Conservation (phyloP, 2,797 vertebrate genomes). For the Picus viridis region DNA sequence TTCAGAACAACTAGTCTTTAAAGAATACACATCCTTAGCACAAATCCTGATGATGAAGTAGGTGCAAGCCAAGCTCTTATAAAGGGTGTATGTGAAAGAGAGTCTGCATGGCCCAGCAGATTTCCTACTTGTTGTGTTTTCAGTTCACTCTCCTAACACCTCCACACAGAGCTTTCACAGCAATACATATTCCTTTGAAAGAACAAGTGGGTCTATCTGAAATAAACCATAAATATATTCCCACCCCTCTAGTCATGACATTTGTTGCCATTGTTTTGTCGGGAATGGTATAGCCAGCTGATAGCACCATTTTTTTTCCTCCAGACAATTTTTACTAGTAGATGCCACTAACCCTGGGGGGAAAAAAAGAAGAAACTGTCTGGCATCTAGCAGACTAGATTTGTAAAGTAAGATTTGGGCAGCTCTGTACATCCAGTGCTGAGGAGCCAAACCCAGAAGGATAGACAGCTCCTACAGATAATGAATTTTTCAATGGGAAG, state of each 20-base stretch:
- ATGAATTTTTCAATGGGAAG: neutral
- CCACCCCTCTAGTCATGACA: neutral
- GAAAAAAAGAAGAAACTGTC: neutral
- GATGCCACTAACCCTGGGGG: neutral
- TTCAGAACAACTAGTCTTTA: slow-evolving; percentile 52
- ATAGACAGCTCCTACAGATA: neutral
- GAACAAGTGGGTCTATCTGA: slow-evolving; percentile 69
- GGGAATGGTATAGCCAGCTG: neutral
- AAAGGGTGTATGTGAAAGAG: slow-evolving; percentile 49
- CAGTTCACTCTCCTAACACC: slow-evolving; percentile 76
- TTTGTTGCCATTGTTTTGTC: slow-evolving; percentile 26
- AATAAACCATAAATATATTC: slow-evolving; percentile 72
- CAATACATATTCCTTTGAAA: slow-evolving; percentile 65
- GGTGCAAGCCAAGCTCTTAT: slow-evolving; percentile 39
- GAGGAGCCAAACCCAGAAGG: neutral
- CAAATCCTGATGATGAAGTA: slow-evolving; percentile 62
- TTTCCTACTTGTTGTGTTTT: slow-evolving; percentile 78
- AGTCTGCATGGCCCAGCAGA: slow-evolving; percentile 35
- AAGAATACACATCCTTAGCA: slow-evolving; percentile 50
- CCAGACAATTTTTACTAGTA: neutral
- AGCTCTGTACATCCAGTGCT: neutral
- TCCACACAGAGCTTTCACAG: slow-evolving; percentile 73
- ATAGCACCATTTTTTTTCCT: neutral
- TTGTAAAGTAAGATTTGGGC: neutral
- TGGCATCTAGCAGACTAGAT: neutral